A percentile compares a stretch with the other conserved stretches of the same genome.
Conservation (phyloP, 2,797 vertebrate species). For the Sorex maritimensis region DNA sequence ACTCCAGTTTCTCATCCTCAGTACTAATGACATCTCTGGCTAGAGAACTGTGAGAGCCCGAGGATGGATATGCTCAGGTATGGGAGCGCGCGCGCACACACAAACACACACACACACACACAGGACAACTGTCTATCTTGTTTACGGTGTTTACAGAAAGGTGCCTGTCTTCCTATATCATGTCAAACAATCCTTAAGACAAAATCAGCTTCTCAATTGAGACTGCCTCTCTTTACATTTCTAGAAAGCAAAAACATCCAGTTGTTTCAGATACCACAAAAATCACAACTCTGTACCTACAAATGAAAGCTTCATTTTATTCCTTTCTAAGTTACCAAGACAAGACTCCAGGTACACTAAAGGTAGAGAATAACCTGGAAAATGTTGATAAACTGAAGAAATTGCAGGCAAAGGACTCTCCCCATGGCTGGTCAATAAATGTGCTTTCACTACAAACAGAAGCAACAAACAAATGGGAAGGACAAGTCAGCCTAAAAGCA, state of each 20-base stretch:
- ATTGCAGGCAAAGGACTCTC: not conserved
- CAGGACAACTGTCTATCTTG: not conserved
- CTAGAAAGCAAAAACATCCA: conserved; percentile 2
- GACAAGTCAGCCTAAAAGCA: conserved; percentile 23
- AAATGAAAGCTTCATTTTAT: conserved; percentile 49
- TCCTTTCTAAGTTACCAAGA: conserved; percentile 12
- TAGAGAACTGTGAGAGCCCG: not conserved
- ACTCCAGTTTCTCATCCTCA: conserved; percentile 42
- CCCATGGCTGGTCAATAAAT: conserved; percentile 17
- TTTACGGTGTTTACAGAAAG: not conserved
- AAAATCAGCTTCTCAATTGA: conserved; percentile 51
- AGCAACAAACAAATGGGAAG: conserved; percentile 68
- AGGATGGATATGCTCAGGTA: too few relatives aligned
- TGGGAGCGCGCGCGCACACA: too few relatives aligned
- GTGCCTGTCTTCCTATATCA: not conserved
- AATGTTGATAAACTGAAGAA: not conserved
- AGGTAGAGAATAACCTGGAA: conserved; percentile 50
- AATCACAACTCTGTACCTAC: conserved; percentile 32
- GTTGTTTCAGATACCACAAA: not conserved
- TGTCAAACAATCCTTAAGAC: not conserved
- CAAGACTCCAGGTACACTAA: not conserved
- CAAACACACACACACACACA: too few relatives aligned
- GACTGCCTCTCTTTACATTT: not conserved
- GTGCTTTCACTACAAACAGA: conserved; percentile 34
- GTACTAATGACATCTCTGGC: not conserved